Conservation (phyloP, 2,113 vertebrate genomes). For the Labeo catla region DNA sequence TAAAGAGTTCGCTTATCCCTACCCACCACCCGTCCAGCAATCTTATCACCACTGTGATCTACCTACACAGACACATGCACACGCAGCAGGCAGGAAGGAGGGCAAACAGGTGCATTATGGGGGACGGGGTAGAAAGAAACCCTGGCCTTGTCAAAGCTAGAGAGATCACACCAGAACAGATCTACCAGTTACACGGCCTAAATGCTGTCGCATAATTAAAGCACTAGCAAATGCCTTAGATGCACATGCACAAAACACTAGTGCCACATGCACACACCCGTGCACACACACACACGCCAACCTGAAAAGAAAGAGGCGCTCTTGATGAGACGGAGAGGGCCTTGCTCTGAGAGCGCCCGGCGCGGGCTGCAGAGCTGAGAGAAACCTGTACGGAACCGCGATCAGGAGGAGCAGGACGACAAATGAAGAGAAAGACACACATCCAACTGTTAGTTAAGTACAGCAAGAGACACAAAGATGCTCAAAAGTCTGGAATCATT, state of each 20-base stretch:
- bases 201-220: neutral
- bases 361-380: constrained; percentile 99
- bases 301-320: constrained; percentile 99
- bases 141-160: neutral
- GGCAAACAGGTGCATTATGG: neutral
- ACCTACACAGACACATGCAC: neutral
- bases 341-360: constrained; percentile 99
- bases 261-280: constrained; percentile 40
- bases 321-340: constrained; percentile 99
- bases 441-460: constrained; percentile 43
- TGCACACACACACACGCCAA: constrained; percentile 75
- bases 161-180: neutral
- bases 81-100: neutral
- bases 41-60: constrained; percentile 13
- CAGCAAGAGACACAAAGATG: constrained; percentile 52
- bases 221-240: neutral
- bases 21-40: constrained; percentile 9
- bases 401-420: constrained; percentile 33
- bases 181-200: neutral
- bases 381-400: constrained; percentile 91
- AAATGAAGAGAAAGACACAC: neutral
- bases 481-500: neutral
- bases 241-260: constrained; percentile 53
- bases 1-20: neutral
- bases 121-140: neutral